phyloP scores from a whole-genome alignment of 2,888 invertebrate genomes.

The Scaeva pyrastri region DNA sequence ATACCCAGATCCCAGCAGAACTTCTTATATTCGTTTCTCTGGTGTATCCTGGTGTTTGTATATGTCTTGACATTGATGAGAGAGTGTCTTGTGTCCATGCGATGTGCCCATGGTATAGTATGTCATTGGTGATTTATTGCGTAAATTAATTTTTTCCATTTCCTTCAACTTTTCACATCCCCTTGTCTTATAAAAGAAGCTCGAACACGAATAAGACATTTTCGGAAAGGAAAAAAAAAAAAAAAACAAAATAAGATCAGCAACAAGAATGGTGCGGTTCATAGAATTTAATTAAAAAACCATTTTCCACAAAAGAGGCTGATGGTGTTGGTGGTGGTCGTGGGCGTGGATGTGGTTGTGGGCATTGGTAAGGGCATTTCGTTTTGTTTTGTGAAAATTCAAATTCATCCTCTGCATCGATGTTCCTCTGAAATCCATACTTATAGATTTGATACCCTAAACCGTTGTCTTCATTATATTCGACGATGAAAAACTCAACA shows the following conservation, averaged over 20 bases:
- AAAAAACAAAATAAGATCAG: conserved; percentile 46
- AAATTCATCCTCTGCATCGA: background rate
- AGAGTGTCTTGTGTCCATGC: conserved; percentile 21
- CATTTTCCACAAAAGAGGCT: conserved; percentile 16
- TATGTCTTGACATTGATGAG: conserved; percentile 35
- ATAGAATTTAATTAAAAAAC: conserved; percentile 71
- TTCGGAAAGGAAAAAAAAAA: background rate
- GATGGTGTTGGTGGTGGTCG: too few species aligned
- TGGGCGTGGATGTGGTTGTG: too few species aligned
- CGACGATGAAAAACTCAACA: conserved; percentile 3
- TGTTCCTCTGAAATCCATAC: background rate
- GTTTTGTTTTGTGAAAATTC: conserved; percentile 7
- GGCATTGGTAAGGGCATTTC: background rate
- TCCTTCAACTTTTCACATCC: background rate
- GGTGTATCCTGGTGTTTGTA: too few species aligned
- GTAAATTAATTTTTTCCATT: conserved; percentile 55
- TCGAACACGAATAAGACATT: conserved; percentile 10
- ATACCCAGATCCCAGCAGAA: background rate
- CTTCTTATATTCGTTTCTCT: too few species aligned
- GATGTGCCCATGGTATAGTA: conserved; percentile 32
- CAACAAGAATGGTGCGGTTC: conserved; percentile 36
- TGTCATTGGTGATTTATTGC: conserved; percentile 69
- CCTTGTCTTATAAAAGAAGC: background rate
- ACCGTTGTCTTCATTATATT: conserved; percentile 6
- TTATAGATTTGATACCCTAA: background rate